Percentiles rank a stretch among this genome's conserved stretches.
phyloP scores from a whole-genome alignment of 2,797 vertebrate species.

The Schizopygopsis pylzovi region DNA sequence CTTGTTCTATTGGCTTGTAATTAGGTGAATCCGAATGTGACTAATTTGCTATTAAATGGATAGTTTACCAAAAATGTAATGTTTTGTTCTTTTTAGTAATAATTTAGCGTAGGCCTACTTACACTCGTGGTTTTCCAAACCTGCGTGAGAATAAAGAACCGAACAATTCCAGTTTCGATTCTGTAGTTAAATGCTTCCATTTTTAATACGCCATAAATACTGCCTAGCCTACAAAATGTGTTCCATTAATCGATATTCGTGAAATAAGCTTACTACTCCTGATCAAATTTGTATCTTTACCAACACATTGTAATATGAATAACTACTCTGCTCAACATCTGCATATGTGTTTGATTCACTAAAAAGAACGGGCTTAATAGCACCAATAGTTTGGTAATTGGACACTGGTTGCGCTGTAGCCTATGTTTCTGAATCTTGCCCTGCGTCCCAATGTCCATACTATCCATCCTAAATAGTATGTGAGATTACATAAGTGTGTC shows the following conservation, averaged over 20 bases:
- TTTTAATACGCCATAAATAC: background rate
- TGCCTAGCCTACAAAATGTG: too few species aligned
- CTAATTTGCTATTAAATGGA: background rate
- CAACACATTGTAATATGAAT: background rate
- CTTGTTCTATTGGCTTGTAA: background rate
- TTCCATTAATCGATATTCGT: background rate
- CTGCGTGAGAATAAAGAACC: background rate
- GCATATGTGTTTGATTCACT: background rate
- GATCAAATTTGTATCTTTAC: background rate
- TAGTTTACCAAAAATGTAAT: background rate
- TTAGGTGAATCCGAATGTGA: background rate
- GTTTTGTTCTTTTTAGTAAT: background rate
- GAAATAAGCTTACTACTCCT: background rate
- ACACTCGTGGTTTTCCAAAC: background rate
- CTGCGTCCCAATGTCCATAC: too few species aligned
- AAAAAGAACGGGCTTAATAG: background rate
- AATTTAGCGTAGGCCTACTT: background rate
- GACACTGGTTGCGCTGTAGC: background rate
- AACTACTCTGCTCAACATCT: background rate
- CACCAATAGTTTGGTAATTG: background rate
- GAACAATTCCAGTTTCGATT: background rate
- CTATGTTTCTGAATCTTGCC: background rate
- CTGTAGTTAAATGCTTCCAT: background rate
- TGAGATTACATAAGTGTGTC: too few species aligned
- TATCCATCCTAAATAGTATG: too few species aligned